Conservation (phyloP, 2,888 invertebrate species). For the Cheiracanthium punctorium region DNA sequence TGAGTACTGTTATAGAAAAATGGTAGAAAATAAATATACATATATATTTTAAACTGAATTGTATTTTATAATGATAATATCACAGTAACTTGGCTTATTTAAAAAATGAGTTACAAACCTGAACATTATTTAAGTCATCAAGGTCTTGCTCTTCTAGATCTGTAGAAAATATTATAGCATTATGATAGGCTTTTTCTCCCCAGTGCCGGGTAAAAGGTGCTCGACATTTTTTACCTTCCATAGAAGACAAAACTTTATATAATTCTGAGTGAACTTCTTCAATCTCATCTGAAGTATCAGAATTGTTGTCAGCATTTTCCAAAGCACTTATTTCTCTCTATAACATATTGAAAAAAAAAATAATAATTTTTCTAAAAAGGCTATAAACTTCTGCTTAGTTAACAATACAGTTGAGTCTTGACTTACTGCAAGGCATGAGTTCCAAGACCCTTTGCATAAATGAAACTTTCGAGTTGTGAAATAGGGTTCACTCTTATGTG, state of each 20-base stretch:
- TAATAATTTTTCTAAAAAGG: too few species aligned
- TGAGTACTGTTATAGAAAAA: too few species aligned
- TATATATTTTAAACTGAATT: background rate
- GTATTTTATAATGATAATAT: too few species aligned
- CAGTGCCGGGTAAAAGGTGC: conserved; percentile 88
- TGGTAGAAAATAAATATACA: too few species aligned
- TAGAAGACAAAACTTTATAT: conserved; percentile 77
- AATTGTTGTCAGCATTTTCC: background rate
- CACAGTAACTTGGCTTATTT: too few species aligned
- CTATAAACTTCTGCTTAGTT: too few species aligned
- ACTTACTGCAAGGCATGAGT: too few species aligned
- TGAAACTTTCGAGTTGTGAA: too few species aligned
- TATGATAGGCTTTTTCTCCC: conserved; percentile 85
- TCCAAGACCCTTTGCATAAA: too few species aligned
- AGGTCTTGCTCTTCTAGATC: conserved; percentile 71
- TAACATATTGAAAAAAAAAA: background rate
- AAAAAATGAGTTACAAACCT: conserved; percentile 21
- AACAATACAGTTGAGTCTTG: too few species aligned
- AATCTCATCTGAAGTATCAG: background rate
- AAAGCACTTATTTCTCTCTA: conserved; percentile 45
- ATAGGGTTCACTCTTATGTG: too few species aligned
- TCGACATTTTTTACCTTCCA: conserved; percentile 90
- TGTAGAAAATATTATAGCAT: conserved; percentile 85
- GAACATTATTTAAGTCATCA: conserved; percentile 33
- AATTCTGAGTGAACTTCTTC: conserved; percentile 48